Evolutionary conservation across 2,797 vertebrate genomes (phyloP).

Genomic region (Platalea minor): DNA sequence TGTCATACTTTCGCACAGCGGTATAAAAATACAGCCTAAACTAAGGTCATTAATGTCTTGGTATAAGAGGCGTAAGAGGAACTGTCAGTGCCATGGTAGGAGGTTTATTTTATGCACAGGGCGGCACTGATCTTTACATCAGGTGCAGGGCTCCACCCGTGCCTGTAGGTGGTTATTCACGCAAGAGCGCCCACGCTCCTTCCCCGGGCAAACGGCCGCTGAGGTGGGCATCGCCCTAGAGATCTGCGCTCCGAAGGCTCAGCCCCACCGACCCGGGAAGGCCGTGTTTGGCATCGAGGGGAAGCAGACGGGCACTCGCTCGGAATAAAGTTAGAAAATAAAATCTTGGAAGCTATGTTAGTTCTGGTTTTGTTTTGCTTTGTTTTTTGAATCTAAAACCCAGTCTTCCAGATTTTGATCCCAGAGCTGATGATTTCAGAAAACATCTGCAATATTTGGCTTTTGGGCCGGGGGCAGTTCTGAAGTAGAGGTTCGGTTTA

Average conservation of each 20-base stretch:
- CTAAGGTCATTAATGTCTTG: neutral
- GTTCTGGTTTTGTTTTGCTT: neutral
- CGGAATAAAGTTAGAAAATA: neutral
- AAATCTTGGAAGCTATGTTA: neutral
- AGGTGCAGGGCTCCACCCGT: neutral
- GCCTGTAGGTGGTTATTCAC: neutral
- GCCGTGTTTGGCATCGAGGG: neutral
- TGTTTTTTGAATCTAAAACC: neutral
- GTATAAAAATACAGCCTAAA: neutral
- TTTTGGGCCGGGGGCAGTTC: neutral
- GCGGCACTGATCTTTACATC: neutral
- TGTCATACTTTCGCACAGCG: neutral
- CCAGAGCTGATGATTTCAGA: neutral
- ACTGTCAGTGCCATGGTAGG: neutral
- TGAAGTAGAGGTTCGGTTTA: neutral
- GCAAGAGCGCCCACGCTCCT: neutral
- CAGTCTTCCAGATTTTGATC: neutral
- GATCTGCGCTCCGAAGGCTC: neutral
- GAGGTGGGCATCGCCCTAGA: neutral
- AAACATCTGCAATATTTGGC: neutral
- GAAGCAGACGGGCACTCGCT: neutral
- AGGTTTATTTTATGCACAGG: neutral
- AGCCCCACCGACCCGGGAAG: neutral
- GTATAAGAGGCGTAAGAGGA: neutral
- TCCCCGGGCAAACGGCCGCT: neutral